These are phyloP conservation scores for Agrotis puta DNA, from an alignment of 2,888 invertebrate genomes.

Conservation along the genomic window DNA sequence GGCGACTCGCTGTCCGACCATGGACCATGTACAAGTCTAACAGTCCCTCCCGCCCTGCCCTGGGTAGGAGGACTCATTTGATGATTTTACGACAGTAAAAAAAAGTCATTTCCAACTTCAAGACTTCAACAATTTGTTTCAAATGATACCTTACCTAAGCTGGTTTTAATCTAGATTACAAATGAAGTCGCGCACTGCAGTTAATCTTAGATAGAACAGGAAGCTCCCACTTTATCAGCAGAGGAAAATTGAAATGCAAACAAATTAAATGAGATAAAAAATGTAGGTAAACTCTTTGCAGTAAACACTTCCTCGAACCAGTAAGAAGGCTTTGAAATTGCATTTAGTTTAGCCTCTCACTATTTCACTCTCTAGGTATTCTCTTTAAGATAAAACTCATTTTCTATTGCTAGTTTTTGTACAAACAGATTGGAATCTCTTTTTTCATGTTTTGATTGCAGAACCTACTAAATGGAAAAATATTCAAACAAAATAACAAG, in stretches of 20 bases:
- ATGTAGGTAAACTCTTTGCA: constrained; percentile 12
- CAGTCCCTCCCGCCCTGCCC: too few species aligned
- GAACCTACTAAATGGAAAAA: not conserved
- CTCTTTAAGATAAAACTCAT: constrained; percentile 9
- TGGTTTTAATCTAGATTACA: too few species aligned
- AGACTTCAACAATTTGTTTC: too few species aligned
- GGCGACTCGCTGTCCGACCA: too few species aligned
- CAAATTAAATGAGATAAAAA: constrained; percentile 16
- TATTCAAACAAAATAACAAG: not conserved
- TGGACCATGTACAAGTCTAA: too few species aligned
- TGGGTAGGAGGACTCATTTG: too few species aligned
- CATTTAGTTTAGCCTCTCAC: constrained; percentile 21
- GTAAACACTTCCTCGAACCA: constrained; percentile 8
- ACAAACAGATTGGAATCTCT: not conserved
- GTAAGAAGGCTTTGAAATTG: constrained; percentile 29
- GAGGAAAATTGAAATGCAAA: not conserved
- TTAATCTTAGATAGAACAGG: not conserved
- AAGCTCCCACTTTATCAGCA: not conserved
- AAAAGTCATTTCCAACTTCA: too few species aligned
- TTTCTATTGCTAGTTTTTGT: constrained; percentile 22
- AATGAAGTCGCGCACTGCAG: not conserved
- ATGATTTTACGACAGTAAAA: too few species aligned
- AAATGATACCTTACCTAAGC: too few species aligned
- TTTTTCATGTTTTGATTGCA: not conserved
- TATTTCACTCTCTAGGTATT: constrained; percentile 12